These are phyloP conservation scores for Aphidoletes aphidimyza DNA, from an alignment of 2,888 invertebrate genomes.

Conservation along the genomic window DNA sequence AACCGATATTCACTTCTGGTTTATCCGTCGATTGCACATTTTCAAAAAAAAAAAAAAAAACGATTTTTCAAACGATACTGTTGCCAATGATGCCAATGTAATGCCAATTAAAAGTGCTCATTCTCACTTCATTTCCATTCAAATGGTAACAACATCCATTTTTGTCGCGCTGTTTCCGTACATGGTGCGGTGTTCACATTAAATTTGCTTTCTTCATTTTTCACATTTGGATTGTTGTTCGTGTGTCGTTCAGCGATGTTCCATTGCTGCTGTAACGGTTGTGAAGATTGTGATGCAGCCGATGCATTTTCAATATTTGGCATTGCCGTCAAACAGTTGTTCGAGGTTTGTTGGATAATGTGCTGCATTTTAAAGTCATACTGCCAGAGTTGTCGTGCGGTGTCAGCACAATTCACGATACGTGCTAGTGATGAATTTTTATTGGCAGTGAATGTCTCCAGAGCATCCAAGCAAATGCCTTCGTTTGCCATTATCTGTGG, in stretches of 20 bases:
- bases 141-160: conserved; percentile 56
- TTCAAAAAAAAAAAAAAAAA: not conserved
- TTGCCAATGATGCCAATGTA: not conserved
- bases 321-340: conserved; percentile 63
- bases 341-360: conserved; percentile 62
- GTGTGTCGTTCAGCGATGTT: not conserved
- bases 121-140: conserved; percentile 55
- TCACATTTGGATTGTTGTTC: not conserved
- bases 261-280: not conserved
- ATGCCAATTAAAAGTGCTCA: not conserved
- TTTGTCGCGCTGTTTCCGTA: conserved; percentile 53
- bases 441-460: conserved; percentile 59
- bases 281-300: too few species aligned
- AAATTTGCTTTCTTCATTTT: conserved; percentile 27
- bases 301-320: conserved; percentile 9
- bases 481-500: conserved; percentile 84
- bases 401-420: conserved; percentile 62
- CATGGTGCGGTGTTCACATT: conserved; percentile 54
- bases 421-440: conserved; percentile 62
- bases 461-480: conserved; percentile 83
- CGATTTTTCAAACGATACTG: too few species aligned
- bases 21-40: not conserved
- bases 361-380: conserved; percentile 64
- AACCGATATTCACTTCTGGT: not conserved
- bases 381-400: conserved; percentile 63